A percentile compares a stretch with the other conserved stretches of the same genome.
Evolutionary conservation across 30 jellyfish, hydroid and myxozoan genomes (phyloP).

Genomic region (Hydra vulgaris): DNA sequence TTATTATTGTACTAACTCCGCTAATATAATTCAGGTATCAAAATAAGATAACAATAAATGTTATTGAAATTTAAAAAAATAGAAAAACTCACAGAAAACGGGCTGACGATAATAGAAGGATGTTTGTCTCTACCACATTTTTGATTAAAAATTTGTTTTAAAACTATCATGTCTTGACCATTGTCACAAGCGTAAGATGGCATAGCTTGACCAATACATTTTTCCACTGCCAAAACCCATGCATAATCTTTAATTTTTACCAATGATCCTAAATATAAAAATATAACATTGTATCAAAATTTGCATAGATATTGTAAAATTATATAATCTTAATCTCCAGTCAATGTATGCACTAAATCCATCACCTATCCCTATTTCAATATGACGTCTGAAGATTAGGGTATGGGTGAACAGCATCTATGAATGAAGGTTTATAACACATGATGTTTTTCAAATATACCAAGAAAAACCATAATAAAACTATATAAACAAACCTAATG

Average conservation of each 20-base stretch:
- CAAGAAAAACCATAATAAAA: too few relatives aligned
- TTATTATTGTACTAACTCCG: too few relatives aligned
- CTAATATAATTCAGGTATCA: too few relatives aligned
- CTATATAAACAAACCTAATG: conserved; percentile 69
- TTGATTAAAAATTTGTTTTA: conserved; percentile 35
- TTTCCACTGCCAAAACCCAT: conserved; percentile 89
- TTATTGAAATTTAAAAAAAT: background rate
- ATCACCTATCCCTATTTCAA: too few relatives aligned
- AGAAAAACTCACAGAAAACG: conserved; percentile 45
- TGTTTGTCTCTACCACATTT: conserved; percentile 10
- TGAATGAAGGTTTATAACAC: too few relatives aligned
- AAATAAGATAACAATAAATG: background rate
- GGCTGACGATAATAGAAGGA: conserved; percentile 63
- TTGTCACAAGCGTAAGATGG: conserved; percentile 76
- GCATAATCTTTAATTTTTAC: conserved; percentile 48
- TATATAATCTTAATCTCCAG: too few relatives aligned
- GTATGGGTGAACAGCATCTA: too few relatives aligned
- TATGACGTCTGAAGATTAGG: too few relatives aligned
- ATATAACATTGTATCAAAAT: background rate
- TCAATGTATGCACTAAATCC: too few relatives aligned
- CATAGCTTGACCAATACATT: conserved; percentile 36
- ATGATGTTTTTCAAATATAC: too few relatives aligned
- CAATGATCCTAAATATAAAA: conserved; percentile 54
- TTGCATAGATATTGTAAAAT: background rate
- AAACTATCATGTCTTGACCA: conserved; percentile 46